Base-by-base conservation (phyloP, 2,888 invertebrate genomes). In the Megaustenia siamemsis region DNA sequence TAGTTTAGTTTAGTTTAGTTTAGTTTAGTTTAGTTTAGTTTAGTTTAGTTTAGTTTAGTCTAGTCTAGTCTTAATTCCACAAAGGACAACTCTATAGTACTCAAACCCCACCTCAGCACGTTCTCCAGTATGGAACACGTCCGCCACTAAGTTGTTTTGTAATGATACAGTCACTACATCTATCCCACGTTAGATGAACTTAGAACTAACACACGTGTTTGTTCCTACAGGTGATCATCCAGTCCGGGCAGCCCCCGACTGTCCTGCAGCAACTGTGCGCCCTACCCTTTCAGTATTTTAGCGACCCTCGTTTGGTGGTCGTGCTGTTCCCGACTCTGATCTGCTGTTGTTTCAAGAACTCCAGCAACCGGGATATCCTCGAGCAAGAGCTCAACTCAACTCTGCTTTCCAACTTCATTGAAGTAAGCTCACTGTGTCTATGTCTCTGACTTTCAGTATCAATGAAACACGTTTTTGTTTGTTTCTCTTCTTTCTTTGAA, bases 251-350 rank as follows among this genome's bases (percentile, higher is more conserved):
- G 90, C 95, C 96, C 35, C 96, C 96, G 0, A 96, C 97, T 63
- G 97, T 95, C n/a, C 95, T 98, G 38, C 97, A 97, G 94, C 97
- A 97, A 90, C 95, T 98, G 71, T 97, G 97, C 94, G 96, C 94
- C 60, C 94, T 98, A 89, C 97, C 98, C 0, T 97, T 95, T 93
- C 96, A 96, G 90, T 98, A 97, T 95, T 97, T 98, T 94, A 96
- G 97, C 75, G 96, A 97, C 84, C 96, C 96, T 45, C 93, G 95
- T 1, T 95, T 97, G 88, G 96, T 96, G 84, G 95, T 95, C 87
- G 95, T 96, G 80, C 95, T 98, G 80, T 96, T 97, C 94, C 97
- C 98, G 0, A 97, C 97, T 0, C 95, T 98, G 69, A 95, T 97
- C 84, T 96, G 97, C 40, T 95, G 96, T 93, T 95, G 96, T 92